A percentile compares a stretch with the other conserved stretches of the same genome.
phyloP scores from a whole-genome alignment of 2,888 invertebrate species.

The Phorcus lineatus region DNA sequence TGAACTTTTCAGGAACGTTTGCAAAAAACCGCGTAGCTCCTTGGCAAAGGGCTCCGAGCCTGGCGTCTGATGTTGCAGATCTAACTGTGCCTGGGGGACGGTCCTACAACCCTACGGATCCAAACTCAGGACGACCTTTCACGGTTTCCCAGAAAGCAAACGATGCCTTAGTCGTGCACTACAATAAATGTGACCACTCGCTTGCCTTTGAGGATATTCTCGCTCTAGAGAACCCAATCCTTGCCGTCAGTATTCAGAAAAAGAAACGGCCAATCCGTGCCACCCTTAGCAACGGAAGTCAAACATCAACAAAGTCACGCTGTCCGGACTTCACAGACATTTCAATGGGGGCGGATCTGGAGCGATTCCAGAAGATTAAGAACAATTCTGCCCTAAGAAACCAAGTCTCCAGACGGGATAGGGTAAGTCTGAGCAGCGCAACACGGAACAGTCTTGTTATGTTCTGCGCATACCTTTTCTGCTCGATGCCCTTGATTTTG shows the following conservation, averaged over 20 bases:
- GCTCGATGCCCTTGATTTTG: constrained; percentile 65
- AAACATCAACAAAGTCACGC: constrained; percentile 40
- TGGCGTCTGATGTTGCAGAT: constrained; percentile 53
- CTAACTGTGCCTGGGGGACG: constrained; percentile 23
- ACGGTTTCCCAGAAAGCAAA: constrained; percentile 41
- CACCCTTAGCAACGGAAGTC: constrained; percentile 48
- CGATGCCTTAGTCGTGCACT: constrained; percentile 63
- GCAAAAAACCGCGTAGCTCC: constrained; percentile 61
- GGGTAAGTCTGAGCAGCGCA: constrained; percentile 63
- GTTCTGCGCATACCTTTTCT: constrained; percentile 62
- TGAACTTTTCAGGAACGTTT: constrained; percentile 52
- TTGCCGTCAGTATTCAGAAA: constrained; percentile 35
- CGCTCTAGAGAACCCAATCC: constrained; percentile 63
- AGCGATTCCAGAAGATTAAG: constrained; percentile 61
- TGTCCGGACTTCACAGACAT: constrained; percentile 68
- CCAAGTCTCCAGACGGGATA: constrained; percentile 60
- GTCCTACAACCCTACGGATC: constrained; percentile 31
- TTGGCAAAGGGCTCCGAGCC: constrained; percentile 43
- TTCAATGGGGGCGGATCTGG: constrained; percentile 63
- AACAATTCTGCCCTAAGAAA: constrained; percentile 57
- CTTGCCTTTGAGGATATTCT: constrained; percentile 62
- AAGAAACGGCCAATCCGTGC: constrained; percentile 48
- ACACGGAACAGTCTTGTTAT: constrained; percentile 70
- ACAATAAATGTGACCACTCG: constrained; percentile 57
- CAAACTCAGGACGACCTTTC: constrained; percentile 34